Evolutionary conservation across 2,888 invertebrate genomes (phyloP), one percentile per base, ranked within the genome.

Genomic region (Drosophila nr. medialis): DNA sequence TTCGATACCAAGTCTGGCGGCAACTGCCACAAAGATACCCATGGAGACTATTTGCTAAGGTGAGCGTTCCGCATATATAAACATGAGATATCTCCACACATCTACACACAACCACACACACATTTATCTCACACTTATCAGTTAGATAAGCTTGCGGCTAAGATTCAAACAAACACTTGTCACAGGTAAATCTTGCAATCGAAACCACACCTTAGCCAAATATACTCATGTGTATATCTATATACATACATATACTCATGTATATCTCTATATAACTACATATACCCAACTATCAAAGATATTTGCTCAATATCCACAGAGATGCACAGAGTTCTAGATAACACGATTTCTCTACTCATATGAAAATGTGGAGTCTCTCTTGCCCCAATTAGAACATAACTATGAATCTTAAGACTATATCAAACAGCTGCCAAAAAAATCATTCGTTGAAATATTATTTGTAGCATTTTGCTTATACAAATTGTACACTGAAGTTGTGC

Each of bases 21-120:
- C 74, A n/a, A 45, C 75, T 15, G 18, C 64, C 2, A 59, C 92
- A 63, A 94, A 94, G 91, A 91, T 94, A 81, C 94, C 94, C 86
- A 94, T 94, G 94, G 95, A 95, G 93, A 95, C 95, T 54, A 94
- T 95, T 90, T 95, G 95, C 93, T 95, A 93, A 94, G 87, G 83
- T 88, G 45, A 91, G 89, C 27, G 32, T 36, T 27, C 30, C 29
- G 61, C 50, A 29, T 29, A 18, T 50, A n/a, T 27, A 38, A 38
- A 55, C 27, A 36, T 24, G 24, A 11, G 4, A 36, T 24, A 24
- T 36, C 11, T 27, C 2, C 21, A 15, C n/a, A 15, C 56, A 32
- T 10, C 32, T 30, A 30, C 10, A 30, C 10, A 10, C 30, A 30
- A 30, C 30, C 10, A 18, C 29, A 24, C n/a, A 24, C 2, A 63